These are phyloP conservation scores for Corapipo altera DNA, from an alignment of 2,113 vertebrate genomes.

Conservation along the genomic window DNA sequence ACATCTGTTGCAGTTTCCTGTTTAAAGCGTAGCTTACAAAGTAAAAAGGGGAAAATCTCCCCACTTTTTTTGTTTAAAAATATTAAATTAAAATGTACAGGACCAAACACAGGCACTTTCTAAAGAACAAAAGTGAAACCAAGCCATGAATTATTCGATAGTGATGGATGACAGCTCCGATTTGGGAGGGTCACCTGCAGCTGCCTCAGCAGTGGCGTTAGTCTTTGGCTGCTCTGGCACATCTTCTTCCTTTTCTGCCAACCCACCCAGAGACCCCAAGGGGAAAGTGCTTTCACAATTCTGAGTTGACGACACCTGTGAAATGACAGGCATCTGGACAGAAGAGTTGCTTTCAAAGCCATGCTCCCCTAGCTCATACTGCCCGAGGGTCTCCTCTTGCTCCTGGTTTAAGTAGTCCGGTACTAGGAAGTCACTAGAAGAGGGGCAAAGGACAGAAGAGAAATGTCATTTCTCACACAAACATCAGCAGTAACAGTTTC, in stretches of 20 bases:
- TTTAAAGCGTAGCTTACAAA: slow-evolving; percentile 74
- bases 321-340: slow-evolving; percentile 89
- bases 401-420: slow-evolving; percentile 98
- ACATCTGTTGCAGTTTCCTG: slow-evolving; percentile 60
- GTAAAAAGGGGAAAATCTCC: slow-evolving; percentile 70
- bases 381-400: slow-evolving; percentile 92
- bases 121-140: slow-evolving; percentile 81
- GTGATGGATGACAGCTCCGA: slow-evolving; percentile 88
- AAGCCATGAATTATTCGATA: slow-evolving; percentile 83
- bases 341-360: slow-evolving; percentile 86
- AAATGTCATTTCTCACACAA: slow-evolving; percentile 66
- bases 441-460: slow-evolving; percentile 72
- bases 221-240: slow-evolving; percentile 80
- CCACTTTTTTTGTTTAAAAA: slow-evolving; percentile 58
- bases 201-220: slow-evolving; percentile 74
- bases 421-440: slow-evolving; percentile 94
- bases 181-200: slow-evolving; percentile 80
- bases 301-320: slow-evolving; percentile 96
- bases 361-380: slow-evolving; percentile 92
- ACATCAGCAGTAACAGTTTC: neutral
- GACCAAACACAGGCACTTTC: slow-evolving; percentile 93
- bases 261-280: slow-evolving; percentile 84
- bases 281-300: slow-evolving; percentile 93
- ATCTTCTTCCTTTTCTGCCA: slow-evolving; percentile 82
- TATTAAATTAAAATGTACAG: slow-evolving; percentile 80